Evolutionary conservation across 2,888 invertebrate species (phyloP).

Genomic region (Dryadula phaetusa): DNA sequence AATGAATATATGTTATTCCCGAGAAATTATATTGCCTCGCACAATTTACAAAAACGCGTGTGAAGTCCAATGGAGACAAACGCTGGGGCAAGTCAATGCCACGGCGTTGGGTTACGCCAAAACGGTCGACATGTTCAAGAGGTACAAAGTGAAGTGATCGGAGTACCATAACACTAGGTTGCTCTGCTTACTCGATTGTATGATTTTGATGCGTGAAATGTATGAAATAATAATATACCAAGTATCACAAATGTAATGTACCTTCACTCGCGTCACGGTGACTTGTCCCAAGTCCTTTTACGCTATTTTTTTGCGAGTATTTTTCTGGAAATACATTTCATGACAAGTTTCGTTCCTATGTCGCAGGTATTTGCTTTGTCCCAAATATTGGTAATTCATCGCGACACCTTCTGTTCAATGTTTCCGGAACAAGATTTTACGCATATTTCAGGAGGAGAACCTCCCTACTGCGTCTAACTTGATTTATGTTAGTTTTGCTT

Average conservation of each 20-base stretch:
- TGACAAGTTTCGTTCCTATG: not conserved
- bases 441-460: conserved; percentile 8
- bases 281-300: not conserved
- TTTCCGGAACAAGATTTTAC: conserved; percentile 11
- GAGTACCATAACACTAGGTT: too few relatives aligned
- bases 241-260: not conserved
- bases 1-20: too few relatives aligned
- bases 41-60: too few relatives aligned
- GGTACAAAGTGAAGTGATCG: too few relatives aligned
- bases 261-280: not conserved
- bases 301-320: not conserved
- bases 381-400: conserved; percentile 16
- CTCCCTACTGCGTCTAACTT: not conserved
- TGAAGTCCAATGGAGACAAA: too few relatives aligned
- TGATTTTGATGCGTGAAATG: too few relatives aligned
- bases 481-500: conserved; percentile 5
- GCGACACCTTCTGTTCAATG: conserved; percentile 25
- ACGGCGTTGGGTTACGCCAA: too few relatives aligned
- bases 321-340: not conserved
- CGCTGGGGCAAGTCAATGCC: too few relatives aligned
- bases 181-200: too few relatives aligned
- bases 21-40: too few relatives aligned
- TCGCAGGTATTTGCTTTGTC: not conserved
- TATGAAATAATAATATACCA: not conserved
- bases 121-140: too few relatives aligned